Evolutionary conservation across 2,888 invertebrate species (phyloP).

Genomic region (Caenorhabditis macrosperma): DNA sequence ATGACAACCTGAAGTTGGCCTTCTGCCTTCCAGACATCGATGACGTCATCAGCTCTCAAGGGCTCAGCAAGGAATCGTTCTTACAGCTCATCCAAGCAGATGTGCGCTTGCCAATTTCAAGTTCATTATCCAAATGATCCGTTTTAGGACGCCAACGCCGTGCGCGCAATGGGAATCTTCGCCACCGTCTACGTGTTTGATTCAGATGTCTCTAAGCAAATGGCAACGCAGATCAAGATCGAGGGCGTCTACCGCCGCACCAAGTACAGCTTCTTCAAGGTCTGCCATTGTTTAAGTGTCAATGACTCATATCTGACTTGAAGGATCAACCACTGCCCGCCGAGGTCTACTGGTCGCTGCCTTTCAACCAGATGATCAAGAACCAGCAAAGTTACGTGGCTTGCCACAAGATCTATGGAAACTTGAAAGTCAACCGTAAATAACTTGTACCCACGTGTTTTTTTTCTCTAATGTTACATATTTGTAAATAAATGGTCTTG

Average conservation of each 20-base stretch:
- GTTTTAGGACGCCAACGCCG: slow-evolving; percentile 69
- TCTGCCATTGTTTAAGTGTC: too few relatives aligned
- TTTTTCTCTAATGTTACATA: background rate
- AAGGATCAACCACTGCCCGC: slow-evolving; percentile 79
- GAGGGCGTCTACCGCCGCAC: slow-evolving; percentile 77
- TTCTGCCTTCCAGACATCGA: slow-evolving; percentile 79
- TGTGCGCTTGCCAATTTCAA: too few relatives aligned
- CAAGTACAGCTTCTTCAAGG: slow-evolving; percentile 74
- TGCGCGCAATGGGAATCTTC: slow-evolving; percentile 78
- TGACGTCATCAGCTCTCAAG: slow-evolving; percentile 77
- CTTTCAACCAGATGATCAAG: slow-evolving; percentile 79
- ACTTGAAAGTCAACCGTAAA: slow-evolving; percentile 71
- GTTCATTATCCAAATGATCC: background rate
- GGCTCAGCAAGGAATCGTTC: slow-evolving; percentile 76
- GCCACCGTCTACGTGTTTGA: slow-evolving; percentile 79
- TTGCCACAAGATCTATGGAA: slow-evolving; percentile 79
- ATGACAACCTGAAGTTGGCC: slow-evolving; percentile 77
- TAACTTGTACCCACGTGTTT: background rate
- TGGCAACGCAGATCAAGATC: slow-evolving; percentile 75
- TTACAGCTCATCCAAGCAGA: slow-evolving; percentile 75
- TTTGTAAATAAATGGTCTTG: slow-evolving; percentile 57
- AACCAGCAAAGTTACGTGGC: slow-evolving; percentile 77
- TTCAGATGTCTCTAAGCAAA: slow-evolving; percentile 75
- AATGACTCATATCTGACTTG: too few relatives aligned
- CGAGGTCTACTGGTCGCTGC: slow-evolving; percentile 78